Percentiles rank a stretch among this genome's conserved stretches.
These are phyloP conservation scores for Rhabdophis nuchalis DNA, from an alignment of 2,797 vertebrate species.

Conservation along the genomic window DNA sequence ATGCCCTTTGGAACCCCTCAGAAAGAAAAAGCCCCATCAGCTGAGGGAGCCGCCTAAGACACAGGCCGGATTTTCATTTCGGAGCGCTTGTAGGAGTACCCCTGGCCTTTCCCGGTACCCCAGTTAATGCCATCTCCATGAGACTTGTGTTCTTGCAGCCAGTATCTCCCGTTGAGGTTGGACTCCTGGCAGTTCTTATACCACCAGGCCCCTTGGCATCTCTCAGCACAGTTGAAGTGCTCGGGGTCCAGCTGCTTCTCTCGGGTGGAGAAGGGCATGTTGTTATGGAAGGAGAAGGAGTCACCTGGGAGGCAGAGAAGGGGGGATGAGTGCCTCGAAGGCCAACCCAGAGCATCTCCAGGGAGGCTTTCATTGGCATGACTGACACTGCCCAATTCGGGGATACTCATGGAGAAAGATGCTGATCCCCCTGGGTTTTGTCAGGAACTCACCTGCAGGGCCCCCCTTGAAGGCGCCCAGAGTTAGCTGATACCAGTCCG, in stretches of 20 bases:
- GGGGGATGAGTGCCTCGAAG: neutral
- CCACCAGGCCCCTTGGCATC: conserved; percentile 45
- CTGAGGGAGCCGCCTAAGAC: neutral
- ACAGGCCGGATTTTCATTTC: conserved; percentile 55
- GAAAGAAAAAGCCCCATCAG: neutral
- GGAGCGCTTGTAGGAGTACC: conserved; percentile 34
- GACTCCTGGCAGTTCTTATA: rapidly evolving
- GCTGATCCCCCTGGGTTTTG: neutral
- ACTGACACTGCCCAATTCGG: neutral
- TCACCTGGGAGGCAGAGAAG: conserved; percentile 26
- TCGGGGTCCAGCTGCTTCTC: neutral
- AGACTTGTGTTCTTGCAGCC: neutral
- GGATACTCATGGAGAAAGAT: neutral
- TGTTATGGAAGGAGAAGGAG: neutral
- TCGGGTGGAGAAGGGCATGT: conserved; percentile 37
- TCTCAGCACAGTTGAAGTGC: rapidly evolving
- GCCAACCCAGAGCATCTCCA: neutral
- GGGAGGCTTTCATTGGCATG: neutral
- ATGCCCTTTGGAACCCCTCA: neutral
- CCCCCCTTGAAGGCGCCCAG: conserved; percentile 19
- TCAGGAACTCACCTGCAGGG: neutral
- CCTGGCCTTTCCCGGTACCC: neutral
- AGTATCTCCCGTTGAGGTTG: conserved; percentile 52
- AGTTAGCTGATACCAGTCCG: conserved; percentile 39
- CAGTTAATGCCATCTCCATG: conserved; percentile 39